Percentiles rank a stretch among this genome's conserved stretches.
phyloP scores from a whole-genome alignment of 2,113 vertebrate genomes.

The Thamnophis sirtalis region DNA sequence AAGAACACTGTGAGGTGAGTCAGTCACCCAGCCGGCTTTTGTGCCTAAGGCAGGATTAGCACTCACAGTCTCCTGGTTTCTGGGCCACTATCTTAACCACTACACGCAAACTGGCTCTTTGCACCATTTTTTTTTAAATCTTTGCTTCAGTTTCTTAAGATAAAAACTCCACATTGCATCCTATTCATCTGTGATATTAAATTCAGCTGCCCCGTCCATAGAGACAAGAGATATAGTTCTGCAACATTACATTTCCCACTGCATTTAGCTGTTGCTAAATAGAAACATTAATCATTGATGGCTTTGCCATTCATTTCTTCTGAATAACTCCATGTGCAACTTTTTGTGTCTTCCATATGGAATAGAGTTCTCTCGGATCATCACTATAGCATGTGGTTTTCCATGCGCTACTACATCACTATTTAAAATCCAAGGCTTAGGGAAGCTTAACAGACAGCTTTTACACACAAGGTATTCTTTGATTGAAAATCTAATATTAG shows the following conservation, averaged over 20 bases:
- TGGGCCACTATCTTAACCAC: too few relatives aligned
- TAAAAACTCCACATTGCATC: not conserved
- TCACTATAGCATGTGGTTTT: not conserved
- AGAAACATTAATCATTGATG: not conserved
- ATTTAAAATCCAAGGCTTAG: not conserved
- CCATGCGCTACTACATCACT: not conserved
- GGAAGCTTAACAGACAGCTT: not conserved
- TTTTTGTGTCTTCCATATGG: not conserved
- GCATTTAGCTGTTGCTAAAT: fast-evolving
- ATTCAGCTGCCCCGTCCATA: not conserved
- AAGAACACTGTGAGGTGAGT: too few relatives aligned
- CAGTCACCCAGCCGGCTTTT: too few relatives aligned
- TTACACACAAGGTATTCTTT: fast-evolving
- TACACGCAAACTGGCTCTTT: too few relatives aligned
- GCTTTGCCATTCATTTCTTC: not conserved
- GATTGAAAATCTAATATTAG: not conserved
- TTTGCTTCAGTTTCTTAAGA: not conserved
- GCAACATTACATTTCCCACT: not conserved
- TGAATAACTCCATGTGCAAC: not conserved
- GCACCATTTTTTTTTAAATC: too few relatives aligned
- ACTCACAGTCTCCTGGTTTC: too few relatives aligned
- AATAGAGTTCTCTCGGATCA: conserved; percentile 3
- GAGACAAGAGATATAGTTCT: not conserved
- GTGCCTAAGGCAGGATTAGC: too few relatives aligned
- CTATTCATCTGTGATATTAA: not conserved